A percentile compares a stretch with the other conserved stretches of the same genome.
Conservation (phyloP, 2,888 invertebrate species). For the Conomelus anceps region DNA sequence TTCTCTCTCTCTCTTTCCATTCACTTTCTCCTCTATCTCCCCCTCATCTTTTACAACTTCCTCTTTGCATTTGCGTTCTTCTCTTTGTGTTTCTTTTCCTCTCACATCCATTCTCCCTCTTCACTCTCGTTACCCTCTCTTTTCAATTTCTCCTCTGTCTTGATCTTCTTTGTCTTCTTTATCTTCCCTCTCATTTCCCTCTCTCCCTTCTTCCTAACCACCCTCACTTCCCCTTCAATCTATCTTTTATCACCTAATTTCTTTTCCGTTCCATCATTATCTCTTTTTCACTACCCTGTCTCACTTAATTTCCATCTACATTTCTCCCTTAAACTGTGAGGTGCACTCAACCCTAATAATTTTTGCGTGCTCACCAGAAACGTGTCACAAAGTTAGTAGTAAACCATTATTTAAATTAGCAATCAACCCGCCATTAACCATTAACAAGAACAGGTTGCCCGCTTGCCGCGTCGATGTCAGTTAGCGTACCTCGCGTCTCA, state of each 20-base stretch:
- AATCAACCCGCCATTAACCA: neutral
- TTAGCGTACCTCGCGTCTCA: neutral
- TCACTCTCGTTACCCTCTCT: neutral
- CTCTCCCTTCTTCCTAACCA: neutral
- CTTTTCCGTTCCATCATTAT: neutral
- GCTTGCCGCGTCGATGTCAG: neutral
- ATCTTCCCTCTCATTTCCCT: neutral
- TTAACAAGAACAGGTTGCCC: neutral
- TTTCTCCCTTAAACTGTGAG: neutral
- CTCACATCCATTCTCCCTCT: neutral
- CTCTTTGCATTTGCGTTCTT: neutral
- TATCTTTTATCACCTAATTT: neutral
- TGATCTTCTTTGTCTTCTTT: neutral
- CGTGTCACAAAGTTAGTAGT: neutral
- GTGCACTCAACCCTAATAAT: neutral
- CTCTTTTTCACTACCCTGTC: neutral
- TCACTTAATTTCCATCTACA: neutral
- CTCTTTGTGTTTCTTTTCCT: neutral
- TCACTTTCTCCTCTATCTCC: neutral
- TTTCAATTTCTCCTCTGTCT: neutral
- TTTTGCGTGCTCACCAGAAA: neutral
- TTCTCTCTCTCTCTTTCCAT: neutral
- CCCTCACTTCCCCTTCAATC: neutral
- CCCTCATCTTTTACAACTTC: neutral
- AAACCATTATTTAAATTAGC: neutral